phyloP scores from a whole-genome alignment of 2,113 vertebrate genomes.

The Ciconia maguari region DNA sequence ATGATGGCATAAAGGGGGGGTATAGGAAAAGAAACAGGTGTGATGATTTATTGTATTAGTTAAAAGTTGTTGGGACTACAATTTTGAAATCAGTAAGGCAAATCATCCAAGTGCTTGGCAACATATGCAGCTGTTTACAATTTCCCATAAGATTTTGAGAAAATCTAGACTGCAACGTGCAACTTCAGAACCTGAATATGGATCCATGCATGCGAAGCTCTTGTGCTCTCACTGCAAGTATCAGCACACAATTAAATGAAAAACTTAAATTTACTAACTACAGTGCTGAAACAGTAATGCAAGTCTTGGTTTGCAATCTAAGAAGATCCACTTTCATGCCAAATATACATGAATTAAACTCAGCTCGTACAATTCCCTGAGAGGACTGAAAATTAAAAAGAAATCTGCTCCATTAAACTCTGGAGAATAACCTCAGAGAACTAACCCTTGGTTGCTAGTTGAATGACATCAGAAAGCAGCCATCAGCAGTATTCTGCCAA shows the following conservation, averaged over 20 bases:
- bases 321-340: background rate
- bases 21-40: background rate
- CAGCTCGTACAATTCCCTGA: background rate
- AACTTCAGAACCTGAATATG: background rate
- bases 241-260: background rate
- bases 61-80: background rate
- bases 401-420: background rate
- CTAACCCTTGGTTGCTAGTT: background rate
- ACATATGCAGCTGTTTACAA: background rate
- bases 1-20: background rate
- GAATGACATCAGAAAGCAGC: slow-evolving; percentile 32
- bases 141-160: background rate
- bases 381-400: background rate
- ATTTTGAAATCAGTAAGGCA: background rate
- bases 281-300: background rate
- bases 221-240: background rate
- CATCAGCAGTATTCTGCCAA: background rate
- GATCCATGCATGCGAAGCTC: background rate
- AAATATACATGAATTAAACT: background rate
- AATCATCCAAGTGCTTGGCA: background rate
- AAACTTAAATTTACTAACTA: background rate
- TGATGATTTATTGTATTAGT: background rate
- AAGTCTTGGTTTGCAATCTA: background rate
- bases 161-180: background rate
- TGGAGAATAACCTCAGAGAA: background rate